Base-by-base conservation (phyloP, 1,140 invertebrate genomes). In the Bilobella aurantiaca region DNA sequence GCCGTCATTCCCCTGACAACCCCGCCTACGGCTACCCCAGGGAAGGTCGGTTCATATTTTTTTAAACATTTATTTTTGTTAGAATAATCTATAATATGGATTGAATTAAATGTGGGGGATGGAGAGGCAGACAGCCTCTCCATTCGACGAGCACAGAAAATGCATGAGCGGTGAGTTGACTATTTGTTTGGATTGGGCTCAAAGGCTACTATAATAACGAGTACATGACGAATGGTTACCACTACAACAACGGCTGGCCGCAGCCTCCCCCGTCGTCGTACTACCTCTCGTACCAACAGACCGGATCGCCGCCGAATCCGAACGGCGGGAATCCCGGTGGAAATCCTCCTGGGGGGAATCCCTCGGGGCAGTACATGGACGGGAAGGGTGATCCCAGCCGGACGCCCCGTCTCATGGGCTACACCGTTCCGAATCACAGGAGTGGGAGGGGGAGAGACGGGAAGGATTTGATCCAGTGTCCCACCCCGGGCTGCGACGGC, bases 391-490 rank as follows among this genome's bases (percentile, higher is more conserved):
- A n/a, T n/a, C n/a, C n/a, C n/a, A n/a, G n/a, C n/a, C n/a, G n/a
- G n/a, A n/a, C n/a, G n/a, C n/a, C n/a, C n/a, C n/a, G n/a, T n/a
- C n/a, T n/a, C n/a, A n/a, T n/a, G n/a, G n/a, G n/a, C n/a, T n/a
- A n/a, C n/a, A n/a, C n/a, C n/a, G n/a, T n/a, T n/a, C 32, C 23
- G 16, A 34, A 14, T 3, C 18, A 34, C 29, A 37, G 59, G 23
- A 62, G 31, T 25, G 46, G 59, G 18, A 37, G 80, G 76, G 79
- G 81, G 75, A 80, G 83, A 75, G 84, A 85, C 74, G 82, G 82
- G 73, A 84, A 84, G 79, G 84, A 86, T 78, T 80, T 85, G 75
- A 82, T 86, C 76, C 84, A 85, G 76, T 89, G 87, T 60, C 71
- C 71, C 2, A 73, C 71, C 29, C 64, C 64, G 14, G 69, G 57